Percentiles rank a stretch among this genome's conserved stretches.
phyloP scores from a whole-genome alignment of 2,113 vertebrate species.

The Morone saxatilis region DNA sequence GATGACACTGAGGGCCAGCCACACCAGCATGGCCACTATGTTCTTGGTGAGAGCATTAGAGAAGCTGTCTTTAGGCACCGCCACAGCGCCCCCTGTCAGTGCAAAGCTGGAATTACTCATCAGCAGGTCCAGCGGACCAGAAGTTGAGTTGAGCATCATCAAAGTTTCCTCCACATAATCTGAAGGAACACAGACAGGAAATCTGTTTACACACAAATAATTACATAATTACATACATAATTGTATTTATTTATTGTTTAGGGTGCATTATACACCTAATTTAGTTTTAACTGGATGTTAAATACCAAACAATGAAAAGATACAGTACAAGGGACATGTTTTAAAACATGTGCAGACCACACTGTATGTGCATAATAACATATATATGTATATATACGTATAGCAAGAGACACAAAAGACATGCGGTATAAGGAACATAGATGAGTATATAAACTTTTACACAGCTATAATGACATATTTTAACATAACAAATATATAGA shows the following conservation, averaged over 20 bases:
- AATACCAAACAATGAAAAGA: neutral
- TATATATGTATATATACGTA: too few species aligned
- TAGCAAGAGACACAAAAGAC: neutral
- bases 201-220: neutral
- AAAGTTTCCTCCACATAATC: slow-evolving; percentile 18
- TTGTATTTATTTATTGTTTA: neutral
- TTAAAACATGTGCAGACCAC: too few species aligned
- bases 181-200: neutral
- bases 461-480: neutral
- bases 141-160: slow-evolving; percentile 69
- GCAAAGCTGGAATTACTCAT: slow-evolving; percentile 51
- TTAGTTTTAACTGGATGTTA: neutral
- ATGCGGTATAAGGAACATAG: neutral
- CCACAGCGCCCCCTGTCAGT: slow-evolving; percentile 15
- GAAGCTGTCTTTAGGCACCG: slow-evolving; percentile 76
- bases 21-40: slow-evolving; percentile 83
- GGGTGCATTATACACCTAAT: too few species aligned
- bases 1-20: slow-evolving; percentile 81
- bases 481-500: neutral
- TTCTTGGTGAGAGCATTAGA: slow-evolving; percentile 81
- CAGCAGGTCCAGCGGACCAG: slow-evolving; percentile 11
- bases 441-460: neutral
- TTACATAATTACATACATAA: neutral
- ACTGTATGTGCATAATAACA: too few species aligned
- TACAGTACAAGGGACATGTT: too few species aligned